Evolutionary conservation across 2,113 vertebrate genomes (phyloP).

Genomic region (Setophaga kirtlandii): DNA sequence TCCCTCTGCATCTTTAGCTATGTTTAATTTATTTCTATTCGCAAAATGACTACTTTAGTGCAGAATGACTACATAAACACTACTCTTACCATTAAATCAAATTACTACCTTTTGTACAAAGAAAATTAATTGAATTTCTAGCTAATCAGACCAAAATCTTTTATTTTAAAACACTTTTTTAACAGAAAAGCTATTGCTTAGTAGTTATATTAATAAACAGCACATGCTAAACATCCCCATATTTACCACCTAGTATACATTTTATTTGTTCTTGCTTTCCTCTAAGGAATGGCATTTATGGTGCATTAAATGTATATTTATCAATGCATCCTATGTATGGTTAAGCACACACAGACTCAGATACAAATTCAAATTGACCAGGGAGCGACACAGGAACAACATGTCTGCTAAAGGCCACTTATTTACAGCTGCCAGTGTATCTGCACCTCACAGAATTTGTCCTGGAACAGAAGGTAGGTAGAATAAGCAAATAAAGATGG

Average conservation of each 20-base stretch:
- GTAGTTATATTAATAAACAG: neutral
- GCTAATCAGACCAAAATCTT: neutral
- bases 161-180: neutral
- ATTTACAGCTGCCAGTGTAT: neutral
- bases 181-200: neutral
- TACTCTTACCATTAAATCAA: neutral
- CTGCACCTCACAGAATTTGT: neutral
- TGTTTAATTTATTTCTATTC: neutral
- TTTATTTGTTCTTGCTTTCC: neutral
- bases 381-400: neutral
- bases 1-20: neutral
- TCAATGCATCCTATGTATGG: neutral
- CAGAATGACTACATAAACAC: neutral
- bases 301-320: neutral
- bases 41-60: neutral
- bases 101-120: neutral
- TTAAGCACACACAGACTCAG: neutral
- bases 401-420: neutral
- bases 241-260: neutral
- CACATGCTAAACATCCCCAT: neutral
- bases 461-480: neutral
- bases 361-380: neutral
- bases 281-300: neutral
- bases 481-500: neutral
- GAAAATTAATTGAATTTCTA: neutral